A percentile compares a stretch with the other conserved stretches of the same genome.
Evolutionary conservation across 2,113 vertebrate species (phyloP).

Genomic region (Gulo gulo): DNA sequence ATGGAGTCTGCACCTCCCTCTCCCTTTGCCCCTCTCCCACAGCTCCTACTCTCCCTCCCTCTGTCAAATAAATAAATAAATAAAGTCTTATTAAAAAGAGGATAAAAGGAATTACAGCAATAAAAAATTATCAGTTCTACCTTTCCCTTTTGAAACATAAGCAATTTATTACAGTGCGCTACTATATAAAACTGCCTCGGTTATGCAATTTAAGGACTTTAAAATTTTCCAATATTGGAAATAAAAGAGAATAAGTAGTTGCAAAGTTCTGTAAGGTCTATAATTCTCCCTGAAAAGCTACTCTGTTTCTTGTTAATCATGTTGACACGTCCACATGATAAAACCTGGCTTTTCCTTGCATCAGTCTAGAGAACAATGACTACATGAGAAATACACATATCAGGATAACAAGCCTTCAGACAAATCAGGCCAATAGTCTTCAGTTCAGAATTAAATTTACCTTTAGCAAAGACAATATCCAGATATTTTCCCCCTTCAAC

Average conservation of each 20-base stretch:
- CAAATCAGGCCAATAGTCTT: background rate
- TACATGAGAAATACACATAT: background rate
- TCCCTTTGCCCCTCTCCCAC: background rate
- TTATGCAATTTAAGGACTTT: slow-evolving; percentile 30
- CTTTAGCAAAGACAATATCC: background rate
- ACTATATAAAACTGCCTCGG: background rate
- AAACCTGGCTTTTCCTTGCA: background rate
- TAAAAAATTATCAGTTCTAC: slow-evolving; percentile 22
- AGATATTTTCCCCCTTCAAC: background rate
- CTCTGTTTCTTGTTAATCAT: slow-evolving; percentile 35
- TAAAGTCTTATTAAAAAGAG: background rate
- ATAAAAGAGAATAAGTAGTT: background rate
- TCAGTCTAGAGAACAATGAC: background rate
- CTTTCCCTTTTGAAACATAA: slow-evolving; percentile 26
- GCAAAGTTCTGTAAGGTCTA: slow-evolving; percentile 16
- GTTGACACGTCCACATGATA: background rate
- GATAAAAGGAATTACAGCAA: background rate
- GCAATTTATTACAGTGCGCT: background rate
- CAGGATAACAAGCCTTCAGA: background rate
- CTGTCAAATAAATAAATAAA: background rate
- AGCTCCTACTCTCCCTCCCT: background rate
- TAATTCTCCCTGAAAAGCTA: background rate
- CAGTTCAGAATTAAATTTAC: background rate
- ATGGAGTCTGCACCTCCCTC: background rate
- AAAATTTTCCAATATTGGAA: slow-evolving; percentile 33